A percentile compares a stretch with the other conserved stretches of the same genome.
Conservation (phyloP, 2,888 invertebrate species). For the Limnephilus auricula region DNA sequence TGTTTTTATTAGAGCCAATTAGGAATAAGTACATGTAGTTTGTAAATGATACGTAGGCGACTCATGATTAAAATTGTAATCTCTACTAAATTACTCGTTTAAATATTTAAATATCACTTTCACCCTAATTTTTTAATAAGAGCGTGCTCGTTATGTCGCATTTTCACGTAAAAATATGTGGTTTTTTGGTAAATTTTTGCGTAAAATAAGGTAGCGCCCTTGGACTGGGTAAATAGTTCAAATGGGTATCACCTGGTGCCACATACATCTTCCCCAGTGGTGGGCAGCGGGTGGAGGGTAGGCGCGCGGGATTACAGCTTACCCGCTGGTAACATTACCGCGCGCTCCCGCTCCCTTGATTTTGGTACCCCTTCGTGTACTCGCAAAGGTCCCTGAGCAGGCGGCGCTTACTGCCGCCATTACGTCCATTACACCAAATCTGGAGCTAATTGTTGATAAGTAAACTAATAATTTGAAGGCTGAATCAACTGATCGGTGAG, state of each 20-base stretch:
- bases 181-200: neutral
- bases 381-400: neutral
- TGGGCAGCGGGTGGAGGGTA: neutral
- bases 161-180: neutral
- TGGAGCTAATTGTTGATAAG: neutral
- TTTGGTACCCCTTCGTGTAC: too few species aligned
- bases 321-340: neutral
- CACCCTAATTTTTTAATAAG: neutral
- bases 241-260: conserved; percentile 37
- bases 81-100: neutral
- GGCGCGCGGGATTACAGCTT: conserved; percentile 7
- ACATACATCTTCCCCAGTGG: neutral
- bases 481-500: neutral
- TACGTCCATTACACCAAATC: neutral
- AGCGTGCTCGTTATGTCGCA: neutral
- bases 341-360: neutral
- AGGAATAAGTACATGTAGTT: neutral
- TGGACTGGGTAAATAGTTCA: conserved; percentile 23
- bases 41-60: neutral
- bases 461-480: neutral
- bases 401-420: neutral
- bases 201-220: neutral
- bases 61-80: neutral
- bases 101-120: neutral
- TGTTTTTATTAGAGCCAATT: neutral